phyloP scores from a whole-genome alignment of 2,797 vertebrate species.

The Acridotheres tristis region DNA sequence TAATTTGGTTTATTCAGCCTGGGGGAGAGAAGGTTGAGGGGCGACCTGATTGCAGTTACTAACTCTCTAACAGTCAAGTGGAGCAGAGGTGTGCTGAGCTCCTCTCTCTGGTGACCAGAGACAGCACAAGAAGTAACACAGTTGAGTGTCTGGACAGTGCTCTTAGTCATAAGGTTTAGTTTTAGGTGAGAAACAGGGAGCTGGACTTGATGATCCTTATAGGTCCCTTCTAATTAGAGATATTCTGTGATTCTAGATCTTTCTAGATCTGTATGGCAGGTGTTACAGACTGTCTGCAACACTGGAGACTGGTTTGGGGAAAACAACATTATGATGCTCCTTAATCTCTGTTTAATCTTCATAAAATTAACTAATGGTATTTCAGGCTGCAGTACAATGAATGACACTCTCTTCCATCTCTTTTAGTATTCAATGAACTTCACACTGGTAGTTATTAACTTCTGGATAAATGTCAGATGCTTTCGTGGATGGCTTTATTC shows the following conservation, averaged over 20 bases:
- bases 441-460: not conserved
- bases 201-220: not conserved
- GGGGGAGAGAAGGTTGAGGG: not conserved
- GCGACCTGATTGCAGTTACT: not conserved
- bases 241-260: not conserved
- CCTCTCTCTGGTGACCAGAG: not conserved
- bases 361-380: not conserved
- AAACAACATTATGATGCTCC: not conserved
- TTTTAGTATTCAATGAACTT: not conserved
- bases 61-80: not conserved
- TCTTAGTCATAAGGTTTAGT: not conserved
- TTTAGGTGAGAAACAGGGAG: not conserved
- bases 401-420: not conserved
- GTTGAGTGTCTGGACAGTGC: fast-evolving
- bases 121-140: not conserved
- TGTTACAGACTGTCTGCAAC: not conserved
- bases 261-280: not conserved
- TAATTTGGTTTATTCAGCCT: not conserved
- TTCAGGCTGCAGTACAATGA: not conserved
- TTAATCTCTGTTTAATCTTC: not conserved
- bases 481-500: not conserved
- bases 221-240: not conserved
- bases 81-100: not conserved
- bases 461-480: not conserved
- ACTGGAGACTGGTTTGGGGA: not conserved